phyloP scores from a whole-genome alignment of 2,113 vertebrate species.

The Alligator sinensis region DNA sequence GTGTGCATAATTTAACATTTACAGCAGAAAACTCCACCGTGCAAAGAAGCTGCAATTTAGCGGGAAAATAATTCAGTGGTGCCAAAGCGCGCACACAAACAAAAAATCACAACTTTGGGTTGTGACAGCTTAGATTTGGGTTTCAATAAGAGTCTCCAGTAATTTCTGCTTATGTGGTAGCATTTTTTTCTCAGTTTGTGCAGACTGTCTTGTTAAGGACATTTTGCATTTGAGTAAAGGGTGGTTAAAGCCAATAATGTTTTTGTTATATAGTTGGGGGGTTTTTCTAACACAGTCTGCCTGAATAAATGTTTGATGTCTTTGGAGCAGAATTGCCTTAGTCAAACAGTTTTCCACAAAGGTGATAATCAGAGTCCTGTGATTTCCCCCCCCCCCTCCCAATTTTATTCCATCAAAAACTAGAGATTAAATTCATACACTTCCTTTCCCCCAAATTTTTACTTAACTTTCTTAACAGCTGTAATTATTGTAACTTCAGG shows the following conservation, averaged over 20 bases:
- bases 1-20: too few species aligned
- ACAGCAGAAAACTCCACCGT: too few species aligned
- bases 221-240: not conserved
- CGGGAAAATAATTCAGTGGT: too few species aligned
- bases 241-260: not conserved
- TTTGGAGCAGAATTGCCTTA: rapidly evolving
- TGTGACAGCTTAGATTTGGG: not conserved
- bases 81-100: too few species aligned
- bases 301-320: not conserved
- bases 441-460: too few species aligned
- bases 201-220: not conserved
- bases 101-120: too few species aligned
- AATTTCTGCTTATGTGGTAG: not conserved
- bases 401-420: not conserved
- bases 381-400: not conserved
- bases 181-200: not conserved
- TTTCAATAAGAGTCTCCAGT: not conserved
- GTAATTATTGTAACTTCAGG: too few species aligned
- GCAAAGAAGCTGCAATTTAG: too few species aligned
- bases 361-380: not conserved
- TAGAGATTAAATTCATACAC: not conserved
- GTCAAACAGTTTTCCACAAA: not conserved
- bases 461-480: too few species aligned
- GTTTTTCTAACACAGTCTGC: not conserved
- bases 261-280: not conserved